phyloP scores from a whole-genome alignment of 2,797 vertebrate species.

The Enteromius trimaculatus region DNA sequence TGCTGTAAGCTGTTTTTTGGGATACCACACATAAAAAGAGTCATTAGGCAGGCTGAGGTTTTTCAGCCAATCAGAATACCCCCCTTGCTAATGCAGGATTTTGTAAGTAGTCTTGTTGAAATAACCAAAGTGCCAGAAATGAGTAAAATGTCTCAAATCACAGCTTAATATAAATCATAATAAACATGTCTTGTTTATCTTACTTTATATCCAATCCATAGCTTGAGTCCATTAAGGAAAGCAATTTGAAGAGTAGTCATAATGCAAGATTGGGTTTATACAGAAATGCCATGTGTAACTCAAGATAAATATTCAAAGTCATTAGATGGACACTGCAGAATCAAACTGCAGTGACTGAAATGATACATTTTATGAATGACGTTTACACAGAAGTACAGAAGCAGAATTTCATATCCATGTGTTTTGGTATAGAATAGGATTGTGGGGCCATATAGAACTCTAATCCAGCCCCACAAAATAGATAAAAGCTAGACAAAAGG shows the following conservation, averaged over 20 bases:
- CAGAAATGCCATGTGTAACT: not conserved
- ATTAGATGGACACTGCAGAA: not conserved
- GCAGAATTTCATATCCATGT: not conserved
- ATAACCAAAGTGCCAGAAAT: not conserved
- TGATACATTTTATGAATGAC: not conserved
- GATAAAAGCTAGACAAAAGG: slow-evolving; percentile 21
- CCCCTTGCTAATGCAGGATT: not conserved
- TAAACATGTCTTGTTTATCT: not conserved
- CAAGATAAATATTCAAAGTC: not conserved
- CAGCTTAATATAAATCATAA: not conserved
- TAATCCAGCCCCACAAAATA: slow-evolving; percentile 40
- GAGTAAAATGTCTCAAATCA: not conserved
- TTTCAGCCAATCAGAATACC: not conserved
- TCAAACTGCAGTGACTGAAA: not conserved
- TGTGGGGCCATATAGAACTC: not conserved
- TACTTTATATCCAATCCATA: not conserved
- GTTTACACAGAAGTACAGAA: not conserved
- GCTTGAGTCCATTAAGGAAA: not conserved
- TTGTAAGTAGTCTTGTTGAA: not conserved
- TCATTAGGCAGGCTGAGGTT: not conserved
- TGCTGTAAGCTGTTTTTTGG: not conserved
- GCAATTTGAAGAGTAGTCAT: not conserved
- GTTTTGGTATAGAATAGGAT: not conserved
- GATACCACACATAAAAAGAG: not conserved
- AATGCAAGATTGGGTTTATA: slow-evolving; percentile 5